phyloP scores from a whole-genome alignment of 2,113 vertebrate genomes.

The Pongo abelii region DNA sequence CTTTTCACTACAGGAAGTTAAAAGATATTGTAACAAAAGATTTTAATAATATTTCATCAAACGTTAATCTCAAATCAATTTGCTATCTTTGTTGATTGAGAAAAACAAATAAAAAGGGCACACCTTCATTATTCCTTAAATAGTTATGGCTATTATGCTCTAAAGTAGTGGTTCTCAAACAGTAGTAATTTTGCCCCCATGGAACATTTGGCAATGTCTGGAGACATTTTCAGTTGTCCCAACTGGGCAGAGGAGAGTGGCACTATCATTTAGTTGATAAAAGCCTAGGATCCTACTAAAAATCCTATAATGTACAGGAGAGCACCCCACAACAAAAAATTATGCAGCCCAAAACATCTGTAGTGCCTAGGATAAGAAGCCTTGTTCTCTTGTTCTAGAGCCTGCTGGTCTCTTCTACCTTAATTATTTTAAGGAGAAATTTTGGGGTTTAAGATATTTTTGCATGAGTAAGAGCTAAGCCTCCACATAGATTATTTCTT shows the following conservation, averaged over 20 bases:
- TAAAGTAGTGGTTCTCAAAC: background rate
- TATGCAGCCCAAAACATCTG: background rate
- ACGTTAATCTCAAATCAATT: background rate
- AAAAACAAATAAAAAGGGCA: background rate
- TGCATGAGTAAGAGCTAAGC: background rate
- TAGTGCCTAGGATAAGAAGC: background rate
- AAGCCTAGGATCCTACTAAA: background rate
- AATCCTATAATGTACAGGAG: background rate
- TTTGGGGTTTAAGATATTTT: background rate
- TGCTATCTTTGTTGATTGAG: background rate
- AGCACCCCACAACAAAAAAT: background rate
- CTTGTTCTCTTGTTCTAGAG: background rate
- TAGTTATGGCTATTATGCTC: background rate
- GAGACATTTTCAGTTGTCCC: background rate
- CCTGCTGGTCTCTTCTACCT: background rate
- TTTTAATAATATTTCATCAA: background rate
- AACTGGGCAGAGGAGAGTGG: background rate
- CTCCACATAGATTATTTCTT: background rate
- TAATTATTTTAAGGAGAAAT: conserved; percentile 49
- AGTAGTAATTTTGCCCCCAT: background rate
- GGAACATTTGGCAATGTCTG: background rate
- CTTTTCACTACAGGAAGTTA: background rate
- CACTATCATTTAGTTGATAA: background rate
- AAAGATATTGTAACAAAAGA: background rate
- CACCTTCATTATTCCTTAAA: background rate